Conservation (phyloP, 2,113 vertebrate species). For the Girardinichthys multiradiatus region DNA sequence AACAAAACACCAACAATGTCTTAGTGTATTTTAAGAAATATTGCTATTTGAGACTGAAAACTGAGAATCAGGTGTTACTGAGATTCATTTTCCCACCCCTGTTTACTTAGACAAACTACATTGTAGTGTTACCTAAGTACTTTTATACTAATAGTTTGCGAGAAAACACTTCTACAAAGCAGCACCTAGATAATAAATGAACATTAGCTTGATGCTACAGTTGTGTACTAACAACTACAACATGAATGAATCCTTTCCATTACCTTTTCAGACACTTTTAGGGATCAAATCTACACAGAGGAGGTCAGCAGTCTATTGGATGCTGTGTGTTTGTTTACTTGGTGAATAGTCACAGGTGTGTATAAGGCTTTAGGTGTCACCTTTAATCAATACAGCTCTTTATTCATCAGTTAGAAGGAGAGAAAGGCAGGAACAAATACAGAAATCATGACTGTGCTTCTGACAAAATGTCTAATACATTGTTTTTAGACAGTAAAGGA, state of each 20-base stretch:
- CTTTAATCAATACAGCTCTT: slow-evolving; percentile 49
- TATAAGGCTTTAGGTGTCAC: slow-evolving; percentile 34
- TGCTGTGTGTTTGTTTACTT: slow-evolving; percentile 9
- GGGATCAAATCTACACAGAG: neutral
- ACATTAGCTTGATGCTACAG: slow-evolving; percentile 6
- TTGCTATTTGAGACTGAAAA: neutral
- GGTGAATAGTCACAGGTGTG: slow-evolving; percentile 33
- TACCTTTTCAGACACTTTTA: neutral
- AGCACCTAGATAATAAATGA: slow-evolving; percentile 2
- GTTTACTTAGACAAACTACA: too few relatives aligned
- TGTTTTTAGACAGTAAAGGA: slow-evolving; percentile 27
- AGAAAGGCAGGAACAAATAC: slow-evolving; percentile 5
- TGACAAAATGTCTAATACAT: slow-evolving; percentile 43
- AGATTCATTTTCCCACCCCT: too few relatives aligned
- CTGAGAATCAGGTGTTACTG: too few relatives aligned
- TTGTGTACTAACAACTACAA: neutral
- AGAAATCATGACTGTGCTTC: neutral
- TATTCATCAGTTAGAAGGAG: slow-evolving; percentile 37
- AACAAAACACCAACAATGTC: neutral
- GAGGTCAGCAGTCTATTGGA: slow-evolving; percentile 15
- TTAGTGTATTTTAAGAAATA: neutral
- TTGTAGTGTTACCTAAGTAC: neutral
- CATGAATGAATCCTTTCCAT: neutral
- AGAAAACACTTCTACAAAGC: neutral
- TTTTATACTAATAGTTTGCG: neutral